Evolutionary conservation across 1,140 invertebrate species (phyloP).

Genomic region (Coenobita brevimanus): DNA sequence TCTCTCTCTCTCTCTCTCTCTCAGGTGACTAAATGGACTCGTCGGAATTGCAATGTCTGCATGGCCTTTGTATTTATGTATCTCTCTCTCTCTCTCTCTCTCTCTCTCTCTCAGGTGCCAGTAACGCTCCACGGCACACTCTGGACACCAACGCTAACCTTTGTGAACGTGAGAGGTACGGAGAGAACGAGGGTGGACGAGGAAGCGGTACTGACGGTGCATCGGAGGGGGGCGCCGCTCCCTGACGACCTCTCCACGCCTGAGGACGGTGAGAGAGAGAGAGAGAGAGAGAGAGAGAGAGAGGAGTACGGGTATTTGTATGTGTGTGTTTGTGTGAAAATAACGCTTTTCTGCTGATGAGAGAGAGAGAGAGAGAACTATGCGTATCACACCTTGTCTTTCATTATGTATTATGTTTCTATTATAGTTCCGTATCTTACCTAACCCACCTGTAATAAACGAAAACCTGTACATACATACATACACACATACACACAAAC

Average conservation of each 20-base stretch:
- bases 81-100: constrained; percentile 9
- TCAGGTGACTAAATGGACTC: too few relatives aligned
- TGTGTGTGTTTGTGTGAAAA: background rate
- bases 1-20: background rate
- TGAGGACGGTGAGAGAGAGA: constrained; percentile 17
- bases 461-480: too few relatives aligned
- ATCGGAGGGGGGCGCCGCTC: constrained; percentile 27
- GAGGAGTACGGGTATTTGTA: background rate
- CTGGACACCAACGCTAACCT: constrained; percentile 39
- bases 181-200: constrained; percentile 46
- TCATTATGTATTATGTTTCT: too few relatives aligned
- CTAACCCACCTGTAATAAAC: too few relatives aligned
- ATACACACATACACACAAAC: too few relatives aligned
- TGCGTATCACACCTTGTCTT: background rate
- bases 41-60: too few relatives aligned
- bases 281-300: background rate
- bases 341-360: background rate
- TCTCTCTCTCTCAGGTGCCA: constrained; percentile 28
- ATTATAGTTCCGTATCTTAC: too few relatives aligned
- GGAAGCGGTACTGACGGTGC: constrained; percentile 36
- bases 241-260: constrained; percentile 44
- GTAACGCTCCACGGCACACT: constrained; percentile 20
- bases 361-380: background rate
- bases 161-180: constrained; percentile 51
- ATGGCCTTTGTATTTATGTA: background rate